These are phyloP conservation scores for Drosophila oshimai DNA, from an alignment of 1,140 invertebrate genomes.

Conservation along the genomic window DNA sequence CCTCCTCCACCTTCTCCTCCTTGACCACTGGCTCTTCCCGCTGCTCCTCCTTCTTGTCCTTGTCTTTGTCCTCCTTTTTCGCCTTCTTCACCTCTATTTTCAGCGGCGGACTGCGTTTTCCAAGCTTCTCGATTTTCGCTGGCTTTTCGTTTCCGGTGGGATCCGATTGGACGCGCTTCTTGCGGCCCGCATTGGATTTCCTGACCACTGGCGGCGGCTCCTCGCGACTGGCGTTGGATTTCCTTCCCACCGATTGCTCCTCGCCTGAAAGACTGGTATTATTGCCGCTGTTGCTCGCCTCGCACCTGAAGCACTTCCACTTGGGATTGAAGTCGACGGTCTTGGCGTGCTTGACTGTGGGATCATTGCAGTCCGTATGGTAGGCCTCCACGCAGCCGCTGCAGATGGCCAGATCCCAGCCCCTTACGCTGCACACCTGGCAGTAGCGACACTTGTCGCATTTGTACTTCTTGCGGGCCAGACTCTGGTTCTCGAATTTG, in stretches of 20 bases:
- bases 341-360: slow-evolving; percentile 20
- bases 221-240: slow-evolving; percentile 2
- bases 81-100: neutral
- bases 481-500: slow-evolving; percentile 32
- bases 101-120: neutral
- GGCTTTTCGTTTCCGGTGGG: slow-evolving; percentile 2
- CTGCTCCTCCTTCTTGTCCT: neutral
- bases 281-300: neutral
- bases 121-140: slow-evolving; percentile 3
- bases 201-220: neutral
- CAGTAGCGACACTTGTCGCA: slow-evolving; percentile 59
- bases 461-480: slow-evolving; percentile 59
- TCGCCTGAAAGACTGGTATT: slow-evolving; percentile 1
- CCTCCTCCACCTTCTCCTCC: neutral
- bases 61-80: neutral
- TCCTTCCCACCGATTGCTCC: neutral
- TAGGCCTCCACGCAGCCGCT: slow-evolving; percentile 42
- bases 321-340: slow-evolving; percentile 13
- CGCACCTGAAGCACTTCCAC: slow-evolving; percentile 65
- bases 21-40: neutral
- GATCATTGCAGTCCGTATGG: slow-evolving; percentile 59
- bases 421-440: slow-evolving; percentile 9
- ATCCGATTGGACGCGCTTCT: slow-evolving; percentile 49
- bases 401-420: slow-evolving; percentile 42
- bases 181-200: slow-evolving; percentile 49